Evolutionary conservation across 2,797 vertebrate species (phyloP).

Genomic region (Sternotherus odoratus): DNA sequence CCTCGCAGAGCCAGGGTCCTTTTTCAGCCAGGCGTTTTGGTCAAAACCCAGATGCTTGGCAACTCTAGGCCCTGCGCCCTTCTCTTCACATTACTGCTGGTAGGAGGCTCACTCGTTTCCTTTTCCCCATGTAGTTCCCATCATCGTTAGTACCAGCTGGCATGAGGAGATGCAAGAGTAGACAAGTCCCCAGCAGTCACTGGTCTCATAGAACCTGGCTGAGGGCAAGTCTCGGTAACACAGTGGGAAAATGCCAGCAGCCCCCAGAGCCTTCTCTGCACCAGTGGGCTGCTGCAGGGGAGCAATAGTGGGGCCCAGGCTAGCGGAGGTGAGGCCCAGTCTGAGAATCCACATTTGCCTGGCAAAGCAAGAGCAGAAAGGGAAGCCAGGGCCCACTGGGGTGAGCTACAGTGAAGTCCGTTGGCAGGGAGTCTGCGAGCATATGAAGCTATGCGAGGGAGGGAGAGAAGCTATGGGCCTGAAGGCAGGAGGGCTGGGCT

Average conservation of each 20-base stretch:
- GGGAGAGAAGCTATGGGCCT: neutral
- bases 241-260: neutral
- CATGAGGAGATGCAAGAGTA: neutral
- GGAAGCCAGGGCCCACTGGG: neutral
- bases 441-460: neutral
- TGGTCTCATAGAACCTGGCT: neutral
- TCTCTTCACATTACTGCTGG: neutral
- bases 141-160: neutral
- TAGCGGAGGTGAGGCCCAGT: neutral
- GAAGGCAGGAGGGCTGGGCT: neutral
- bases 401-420: neutral
- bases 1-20: too few relatives aligned
- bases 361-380: neutral
- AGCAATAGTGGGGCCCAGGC: neutral
- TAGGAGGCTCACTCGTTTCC: accelerated
- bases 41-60: too few relatives aligned
- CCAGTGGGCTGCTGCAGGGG: neutral
- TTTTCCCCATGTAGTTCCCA: neutral
- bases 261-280: neutral
- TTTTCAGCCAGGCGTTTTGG: too few relatives aligned
- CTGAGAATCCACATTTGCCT: neutral
- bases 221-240: neutral
- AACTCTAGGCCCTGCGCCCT: neutral
- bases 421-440: neutral
- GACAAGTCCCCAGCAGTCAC: neutral